phyloP scores from a whole-genome alignment of 2,113 vertebrate genomes.

The Capreolus pygargus region DNA sequence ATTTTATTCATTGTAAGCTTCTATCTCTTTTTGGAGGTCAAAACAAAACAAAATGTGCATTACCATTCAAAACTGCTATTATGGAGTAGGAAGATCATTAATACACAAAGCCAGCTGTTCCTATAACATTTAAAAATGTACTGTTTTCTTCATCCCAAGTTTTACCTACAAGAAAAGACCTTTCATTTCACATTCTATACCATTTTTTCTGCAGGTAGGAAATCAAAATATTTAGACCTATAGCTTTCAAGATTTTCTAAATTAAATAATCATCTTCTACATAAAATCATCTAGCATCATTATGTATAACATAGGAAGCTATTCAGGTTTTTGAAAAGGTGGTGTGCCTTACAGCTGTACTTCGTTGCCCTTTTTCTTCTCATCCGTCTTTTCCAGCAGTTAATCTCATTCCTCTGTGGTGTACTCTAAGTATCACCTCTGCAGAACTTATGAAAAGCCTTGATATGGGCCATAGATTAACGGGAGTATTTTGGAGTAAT shows the following conservation, averaged over 20 bases:
- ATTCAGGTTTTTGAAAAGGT: neutral
- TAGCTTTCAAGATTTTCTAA: constrained; percentile 3
- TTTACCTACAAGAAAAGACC: neutral
- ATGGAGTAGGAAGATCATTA: neutral
- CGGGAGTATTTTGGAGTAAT: neutral
- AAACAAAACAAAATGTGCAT: constrained; percentile 4
- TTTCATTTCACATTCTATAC: neutral
- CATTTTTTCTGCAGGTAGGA: neutral
- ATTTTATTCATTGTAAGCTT: neutral
- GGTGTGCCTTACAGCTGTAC: neutral
- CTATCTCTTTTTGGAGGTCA: neutral
- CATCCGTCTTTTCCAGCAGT: neutral
- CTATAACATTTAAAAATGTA: neutral
- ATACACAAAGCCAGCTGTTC: neutral
- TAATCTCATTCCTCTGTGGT: neutral
- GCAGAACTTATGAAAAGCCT: neutral
- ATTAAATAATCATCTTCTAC: neutral
- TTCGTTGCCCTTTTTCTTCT: neutral
- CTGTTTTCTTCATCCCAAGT: neutral
- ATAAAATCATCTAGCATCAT: neutral
- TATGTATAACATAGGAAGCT: neutral
- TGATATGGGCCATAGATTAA: neutral
- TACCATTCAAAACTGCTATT: neutral
- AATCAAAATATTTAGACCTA: constrained; percentile 23
- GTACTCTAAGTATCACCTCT: neutral